phyloP scores from a whole-genome alignment of 2,797 vertebrate genomes.

The Dromococcyx pavoninus region DNA sequence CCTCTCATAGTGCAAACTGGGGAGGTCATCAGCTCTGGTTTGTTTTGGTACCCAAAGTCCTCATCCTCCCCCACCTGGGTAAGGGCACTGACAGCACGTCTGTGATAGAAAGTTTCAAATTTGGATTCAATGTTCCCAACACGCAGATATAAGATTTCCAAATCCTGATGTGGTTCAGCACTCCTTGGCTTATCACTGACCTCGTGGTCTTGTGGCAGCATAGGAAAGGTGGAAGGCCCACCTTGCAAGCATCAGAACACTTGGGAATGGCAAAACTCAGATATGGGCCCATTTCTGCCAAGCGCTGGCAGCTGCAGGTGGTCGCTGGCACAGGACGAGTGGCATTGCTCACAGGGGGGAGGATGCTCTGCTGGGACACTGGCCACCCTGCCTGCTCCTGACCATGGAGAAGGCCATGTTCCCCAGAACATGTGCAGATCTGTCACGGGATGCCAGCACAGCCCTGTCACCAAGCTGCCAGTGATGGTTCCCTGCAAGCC shows the following conservation, averaged over 20 bases:
- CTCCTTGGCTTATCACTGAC: background rate
- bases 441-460: background rate
- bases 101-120: background rate
- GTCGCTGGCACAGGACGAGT: fast-evolving
- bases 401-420: background rate
- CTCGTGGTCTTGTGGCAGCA: background rate
- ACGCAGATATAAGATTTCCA: background rate
- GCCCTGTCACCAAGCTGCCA: background rate
- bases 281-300: fast-evolving
- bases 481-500: background rate
- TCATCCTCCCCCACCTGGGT: background rate
- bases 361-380: fast-evolving
- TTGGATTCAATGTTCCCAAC: background rate
- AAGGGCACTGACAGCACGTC: fast-evolving
- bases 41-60: background rate
- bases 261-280: background rate
- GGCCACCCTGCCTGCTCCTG: background rate
- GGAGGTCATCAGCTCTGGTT: background rate
- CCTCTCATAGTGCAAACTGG: background rate
- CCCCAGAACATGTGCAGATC: background rate
- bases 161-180: background rate
- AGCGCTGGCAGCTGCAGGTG: background rate
- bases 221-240: background rate
- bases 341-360: background rate
- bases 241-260: background rate